Percentiles rank a stretch among this genome's conserved stretches.
These are phyloP conservation scores for Papilio protenor DNA, from an alignment of 2,888 invertebrate species.

Conservation along the genomic window DNA sequence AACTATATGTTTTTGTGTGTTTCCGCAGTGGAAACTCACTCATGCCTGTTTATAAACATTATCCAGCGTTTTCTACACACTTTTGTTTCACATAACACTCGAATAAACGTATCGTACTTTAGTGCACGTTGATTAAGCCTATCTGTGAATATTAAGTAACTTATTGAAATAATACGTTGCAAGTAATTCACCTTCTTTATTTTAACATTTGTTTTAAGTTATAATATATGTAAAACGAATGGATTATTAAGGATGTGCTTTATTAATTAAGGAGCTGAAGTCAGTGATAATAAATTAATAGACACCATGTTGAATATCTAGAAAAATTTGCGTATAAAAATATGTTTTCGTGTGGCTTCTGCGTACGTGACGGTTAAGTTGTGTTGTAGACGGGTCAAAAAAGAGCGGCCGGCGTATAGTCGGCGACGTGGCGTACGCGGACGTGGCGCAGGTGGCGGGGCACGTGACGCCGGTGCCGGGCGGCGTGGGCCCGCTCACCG, in stretches of 20 bases:
- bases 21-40: neutral
- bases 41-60: slow-evolving; percentile 35
- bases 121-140: neutral
- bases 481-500: slow-evolving; percentile 99
- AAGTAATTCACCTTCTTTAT: no score
- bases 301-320: no score
- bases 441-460: slow-evolving; percentile 91
- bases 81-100: slow-evolving; percentile 11
- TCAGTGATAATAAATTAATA: no score
- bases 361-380: neutral
- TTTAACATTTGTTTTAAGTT: no score
- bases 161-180: no score
- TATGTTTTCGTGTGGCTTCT: no score
- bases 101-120: neutral
- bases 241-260: no score
- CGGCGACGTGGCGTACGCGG: slow-evolving; percentile 97
- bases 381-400: slow-evolving; percentile 87
- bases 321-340: no score
- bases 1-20: neutral
- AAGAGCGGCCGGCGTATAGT: slow-evolving; percentile 92
- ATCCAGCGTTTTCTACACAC: neutral
- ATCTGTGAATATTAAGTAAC: neutral
- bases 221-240: no score
- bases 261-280: no score
- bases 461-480: slow-evolving; percentile 97